Evolutionary conservation across 2,113 vertebrate genomes (phyloP), one percentile per base, ranked within the genome.

Genomic region (Telmatochromis sp.): DNA sequence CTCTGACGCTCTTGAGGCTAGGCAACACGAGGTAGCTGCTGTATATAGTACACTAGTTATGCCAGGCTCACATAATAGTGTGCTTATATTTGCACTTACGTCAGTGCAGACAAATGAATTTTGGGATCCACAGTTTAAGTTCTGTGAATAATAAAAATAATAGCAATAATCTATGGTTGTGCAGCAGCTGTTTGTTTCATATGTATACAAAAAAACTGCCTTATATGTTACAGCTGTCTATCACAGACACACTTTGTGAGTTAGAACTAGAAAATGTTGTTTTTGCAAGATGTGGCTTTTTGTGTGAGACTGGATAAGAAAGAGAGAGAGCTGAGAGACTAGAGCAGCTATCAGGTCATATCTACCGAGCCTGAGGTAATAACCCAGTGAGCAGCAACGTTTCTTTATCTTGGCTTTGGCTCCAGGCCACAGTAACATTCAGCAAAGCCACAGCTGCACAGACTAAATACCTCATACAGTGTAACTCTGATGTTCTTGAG

Each of bases 331-430:
- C 73, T 83, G 12, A 73, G 15, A 78, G n/a, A 88, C 37, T 87
- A 47, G 9, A 19, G 28, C 47, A 73, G 78, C 82, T 82, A 89
- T 92, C 58, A 68, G 31, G 79, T 86, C 78, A 88, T 83, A 79
- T 84, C 54, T 58, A 23, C 26, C 15, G 17, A 82, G 82, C 89
- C 82, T 80, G 73, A 86, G 82, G 86, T 89, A 88, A 87, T 85
- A 88, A 92, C 86, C 49, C 60, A 89, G 55, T 51, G 70, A 90
- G 85, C 79, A 51, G 79, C 82, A 89, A 51, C 57, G n/a, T 92
- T 83, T 85, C 81, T 91, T 90, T 86, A 91, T 92, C 68, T 87
- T 37, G 51, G 57, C 31, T 84, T 84, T 88, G 83, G 88, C 86
- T 26, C 60, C 26, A 80, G 86, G 86, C 88, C 78, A 82, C 82